Base-by-base conservation (phyloP, 2,113 vertebrate species). In the Chlorodrepanis virens region DNA sequence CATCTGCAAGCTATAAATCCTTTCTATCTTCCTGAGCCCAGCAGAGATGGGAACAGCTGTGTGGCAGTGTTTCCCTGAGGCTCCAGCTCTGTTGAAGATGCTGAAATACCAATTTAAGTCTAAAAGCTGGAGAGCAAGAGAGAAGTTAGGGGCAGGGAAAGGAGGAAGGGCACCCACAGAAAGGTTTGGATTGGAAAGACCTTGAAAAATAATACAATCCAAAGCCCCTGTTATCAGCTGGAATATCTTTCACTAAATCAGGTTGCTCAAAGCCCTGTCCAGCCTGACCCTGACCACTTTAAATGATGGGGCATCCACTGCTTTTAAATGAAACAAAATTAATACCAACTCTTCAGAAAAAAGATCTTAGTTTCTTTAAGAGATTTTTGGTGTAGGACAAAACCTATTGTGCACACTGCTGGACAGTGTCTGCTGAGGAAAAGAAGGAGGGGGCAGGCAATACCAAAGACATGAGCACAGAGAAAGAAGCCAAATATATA, bases 1-100 rank as follows among this genome's bases (percentile, higher is more conserved):
- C 81, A 87, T 75, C 74, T 91, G 69, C 61, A 95, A 95, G 24
- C 65, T 37, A 29, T 84, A 91, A 89, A 91, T 82, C 56, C 64
- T 81, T 81, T 47, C 50, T 44, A 84, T 78, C 71, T 61, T 74
- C 37, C 85, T 63, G 23, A 93, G 52, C 20, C 61, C 74, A 81
- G 82, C 25, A 33, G 0, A 67, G 90, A 84, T 0, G 1, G 42
- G 45, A 91, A 90, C 69, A 94, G 67, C 78, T 79, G 56, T 39
- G 47, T 68, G 65, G 70, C 47, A 92, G 52, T 5, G 1, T 33
- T 56, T 79, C 61, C 29, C 21, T n/a, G 71, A 79, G 52, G 42
- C 39, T 40, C 52, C 79, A 79, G 75, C 39, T 71, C 67, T 72
- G 35, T 5, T 67, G 69, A 70, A 69, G 77, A 90, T 21, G 44